Evolutionary conservation across 1,140 invertebrate species (phyloP), one percentile per base, ranked within the genome.

Genomic region (Drosophila trapezifrons): DNA sequence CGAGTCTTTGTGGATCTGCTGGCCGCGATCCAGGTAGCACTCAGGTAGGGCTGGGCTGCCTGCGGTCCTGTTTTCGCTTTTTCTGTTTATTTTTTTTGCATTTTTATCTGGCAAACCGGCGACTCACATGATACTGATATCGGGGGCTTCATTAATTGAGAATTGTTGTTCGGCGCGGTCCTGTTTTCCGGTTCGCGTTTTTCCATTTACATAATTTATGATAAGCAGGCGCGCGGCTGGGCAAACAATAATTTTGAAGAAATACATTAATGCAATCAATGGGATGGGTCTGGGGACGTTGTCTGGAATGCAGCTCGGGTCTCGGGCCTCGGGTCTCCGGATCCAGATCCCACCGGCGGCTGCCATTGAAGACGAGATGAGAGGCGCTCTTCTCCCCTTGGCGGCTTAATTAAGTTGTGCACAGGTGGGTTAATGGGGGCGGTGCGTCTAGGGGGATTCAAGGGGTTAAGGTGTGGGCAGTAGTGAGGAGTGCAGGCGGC

Each of bases 171-270:
- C 82, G 76, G 60, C 64, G 70, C 63, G 63, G 66, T 86, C 74
- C 87, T 84, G 78, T 86, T 90, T 90, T 90, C 86, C 74, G 87
- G 77, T 89, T 90, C 74, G 80, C 84, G 84, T 89, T 90, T 87
- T 90, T 90, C 87, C 87, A 90, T 90, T 90, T 90, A 90, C 87
- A 90, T 90, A 90, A 90, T 90, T 90, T 90, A 90, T 90, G 87
- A 90, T 90, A 90, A 90, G 87, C 87, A 90, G 87, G 80, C 84
- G 85, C 85, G 85, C 79, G 66, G 69, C 80, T 90, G 87, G 77
- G 87, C 87, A 86, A 90, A 90, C 87, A 90, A 90, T 90, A 90
- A 90, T 90, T 90, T 90, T 90, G 87, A 90, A 90, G 86, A 86
- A 90, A 86, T 90, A 90, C 86, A 90, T 90, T 90, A 90, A 90